A percentile compares a stretch with the other conserved stretches of the same genome.
phyloP scores from a whole-genome alignment of 2,797 vertebrate species.

The Anniella stebbinsi region DNA sequence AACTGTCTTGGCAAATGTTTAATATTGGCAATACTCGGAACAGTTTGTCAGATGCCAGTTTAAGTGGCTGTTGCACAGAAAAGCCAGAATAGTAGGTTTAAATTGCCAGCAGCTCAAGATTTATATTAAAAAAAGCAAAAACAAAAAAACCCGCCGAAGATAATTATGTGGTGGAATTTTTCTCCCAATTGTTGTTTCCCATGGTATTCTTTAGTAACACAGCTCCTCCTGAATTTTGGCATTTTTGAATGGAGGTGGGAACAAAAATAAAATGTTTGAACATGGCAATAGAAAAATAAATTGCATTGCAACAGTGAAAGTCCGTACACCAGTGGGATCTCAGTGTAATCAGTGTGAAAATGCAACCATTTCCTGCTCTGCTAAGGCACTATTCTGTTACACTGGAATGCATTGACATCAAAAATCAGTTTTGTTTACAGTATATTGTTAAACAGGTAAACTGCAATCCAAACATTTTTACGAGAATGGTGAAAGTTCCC shows the following conservation, averaged over 20 bases:
- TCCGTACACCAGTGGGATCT: not conserved
- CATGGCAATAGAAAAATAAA: not conserved
- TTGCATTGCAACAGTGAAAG: not conserved
- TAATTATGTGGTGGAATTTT: conserved; percentile 10
- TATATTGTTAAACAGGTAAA: not conserved
- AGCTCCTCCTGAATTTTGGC: conserved; percentile 34
- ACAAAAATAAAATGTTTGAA: conserved; percentile 3
- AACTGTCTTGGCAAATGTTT: conserved; percentile 59
- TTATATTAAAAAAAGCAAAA: not conserved
- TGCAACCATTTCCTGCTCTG: not conserved
- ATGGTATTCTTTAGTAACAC: conserved; percentile 49
- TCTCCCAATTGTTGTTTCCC: conserved; percentile 10
- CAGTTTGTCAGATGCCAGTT: conserved; percentile 48
- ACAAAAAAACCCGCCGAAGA: not conserved
- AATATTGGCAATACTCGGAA: conserved; percentile 30
- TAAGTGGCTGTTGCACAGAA: conserved; percentile 45
- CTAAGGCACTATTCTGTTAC: not conserved
- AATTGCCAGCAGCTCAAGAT: conserved; percentile 49
- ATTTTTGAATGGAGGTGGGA: not conserved
- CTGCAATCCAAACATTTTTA: not conserved
- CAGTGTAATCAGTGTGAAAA: not conserved
- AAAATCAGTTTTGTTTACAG: not conserved
- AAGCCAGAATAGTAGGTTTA: conserved; percentile 31
- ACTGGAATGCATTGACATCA: not conserved
- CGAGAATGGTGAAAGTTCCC: too few species aligned